Conservation (phyloP, 2,888 invertebrate species). For the Plagodis pulveraria region DNA sequence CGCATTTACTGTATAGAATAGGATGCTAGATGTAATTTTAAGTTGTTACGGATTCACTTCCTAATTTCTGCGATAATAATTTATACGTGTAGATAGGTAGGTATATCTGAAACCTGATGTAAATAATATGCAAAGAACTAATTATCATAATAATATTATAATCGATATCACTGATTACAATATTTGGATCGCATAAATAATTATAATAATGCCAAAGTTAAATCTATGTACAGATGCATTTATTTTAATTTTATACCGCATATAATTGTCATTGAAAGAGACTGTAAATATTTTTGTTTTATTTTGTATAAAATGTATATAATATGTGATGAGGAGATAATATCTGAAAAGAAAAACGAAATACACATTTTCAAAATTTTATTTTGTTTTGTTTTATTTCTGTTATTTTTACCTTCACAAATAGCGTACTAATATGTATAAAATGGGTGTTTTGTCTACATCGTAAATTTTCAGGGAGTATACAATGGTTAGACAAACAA, state of each 20-base stretch:
- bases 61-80: conserved; percentile 81
- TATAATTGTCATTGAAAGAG: conserved; percentile 55
- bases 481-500: too few species aligned
- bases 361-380: conserved; percentile 80
- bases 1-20: conserved; percentile 72
- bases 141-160: conserved; percentile 35
- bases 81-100: conserved; percentile 56
- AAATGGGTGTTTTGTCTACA: background rate
- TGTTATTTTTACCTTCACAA: conserved; percentile 39
- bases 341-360: conserved; percentile 66
- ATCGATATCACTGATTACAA: conserved; percentile 37
- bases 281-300: conserved; percentile 72
- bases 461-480: too few species aligned
- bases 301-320: conserved; percentile 76
- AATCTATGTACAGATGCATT: conserved; percentile 79
- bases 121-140: conserved; percentile 52
- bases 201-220: conserved; percentile 79
- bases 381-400: conserved; percentile 79
- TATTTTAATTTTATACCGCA: conserved; percentile 64
- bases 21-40: conserved; percentile 59
- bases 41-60: conserved; percentile 71
- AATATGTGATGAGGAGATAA: conserved; percentile 67
- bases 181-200: conserved; percentile 46
- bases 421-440: background rate
- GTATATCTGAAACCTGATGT: conserved; percentile 51